phyloP scores from a whole-genome alignment of 2,888 invertebrate species.

The Pinctada fucata region DNA sequence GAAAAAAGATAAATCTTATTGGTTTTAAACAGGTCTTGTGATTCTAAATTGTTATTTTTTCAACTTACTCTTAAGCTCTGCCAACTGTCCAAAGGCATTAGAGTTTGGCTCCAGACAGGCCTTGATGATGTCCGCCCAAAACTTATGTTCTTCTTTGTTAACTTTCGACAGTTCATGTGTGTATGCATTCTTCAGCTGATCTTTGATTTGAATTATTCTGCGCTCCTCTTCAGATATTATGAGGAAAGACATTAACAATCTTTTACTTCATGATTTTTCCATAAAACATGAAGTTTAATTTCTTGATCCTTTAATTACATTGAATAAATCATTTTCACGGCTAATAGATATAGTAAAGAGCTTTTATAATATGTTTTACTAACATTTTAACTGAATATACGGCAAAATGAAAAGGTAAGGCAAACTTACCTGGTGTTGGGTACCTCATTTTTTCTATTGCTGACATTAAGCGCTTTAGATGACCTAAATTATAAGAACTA shows the following conservation, averaged over 20 bases:
- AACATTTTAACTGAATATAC: too few relatives aligned
- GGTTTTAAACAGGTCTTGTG: too few relatives aligned
- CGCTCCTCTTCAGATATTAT: constrained; percentile 47
- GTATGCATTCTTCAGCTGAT: constrained; percentile 47
- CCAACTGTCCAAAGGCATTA: constrained; percentile 66
- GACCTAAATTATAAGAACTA: constrained; percentile 54
- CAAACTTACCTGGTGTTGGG: constrained; percentile 66
- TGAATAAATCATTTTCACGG: too few relatives aligned
- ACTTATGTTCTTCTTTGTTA: constrained; percentile 58
- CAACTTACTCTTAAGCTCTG: constrained; percentile 65
- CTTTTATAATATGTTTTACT: too few relatives aligned
- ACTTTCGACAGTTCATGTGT: constrained; percentile 48
- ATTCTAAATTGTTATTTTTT: too few relatives aligned
- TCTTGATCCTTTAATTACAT: too few relatives aligned
- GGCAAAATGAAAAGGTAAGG: too few relatives aligned
- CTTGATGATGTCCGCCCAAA: constrained; percentile 61
- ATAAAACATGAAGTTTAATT: too few relatives aligned
- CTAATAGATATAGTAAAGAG: too few relatives aligned
- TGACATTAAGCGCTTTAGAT: constrained; percentile 62
- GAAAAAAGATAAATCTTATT: too few relatives aligned
- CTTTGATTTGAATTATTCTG: constrained; percentile 49
- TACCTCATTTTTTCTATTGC: constrained; percentile 66
- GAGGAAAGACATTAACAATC: not conserved
- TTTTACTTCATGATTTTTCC: too few relatives aligned
- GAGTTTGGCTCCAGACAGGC: constrained; percentile 64